Percentiles rank a stretch among this genome's conserved stretches.
Evolutionary conservation across 2,797 vertebrate genomes (phyloP).

Genomic region (Dendrocincla tyrannina): DNA sequence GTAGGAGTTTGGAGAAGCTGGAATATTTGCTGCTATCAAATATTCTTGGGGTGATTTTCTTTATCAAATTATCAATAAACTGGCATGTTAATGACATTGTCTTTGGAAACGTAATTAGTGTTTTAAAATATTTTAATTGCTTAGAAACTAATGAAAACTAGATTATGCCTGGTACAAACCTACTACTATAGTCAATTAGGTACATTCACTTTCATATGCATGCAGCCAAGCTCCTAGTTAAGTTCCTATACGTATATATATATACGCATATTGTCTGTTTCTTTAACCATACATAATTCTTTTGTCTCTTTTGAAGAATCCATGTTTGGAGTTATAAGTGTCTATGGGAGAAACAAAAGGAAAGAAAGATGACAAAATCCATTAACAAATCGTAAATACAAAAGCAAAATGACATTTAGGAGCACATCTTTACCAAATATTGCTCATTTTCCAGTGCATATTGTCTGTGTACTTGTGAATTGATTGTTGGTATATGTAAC

Average conservation of each 20-base stretch:
- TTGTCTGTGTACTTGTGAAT: background rate
- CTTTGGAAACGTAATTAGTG: background rate
- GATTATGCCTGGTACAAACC: background rate
- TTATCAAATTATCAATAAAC: slow-evolving; percentile 3
- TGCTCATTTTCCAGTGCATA: background rate
- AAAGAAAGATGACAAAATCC: background rate
- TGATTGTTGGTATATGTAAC: background rate
- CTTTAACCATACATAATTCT: background rate
- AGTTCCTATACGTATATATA: fast-evolving
- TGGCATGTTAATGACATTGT: background rate
- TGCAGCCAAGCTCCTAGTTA: background rate
- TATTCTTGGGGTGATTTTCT: slow-evolving; percentile 41
- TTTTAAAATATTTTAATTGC: background rate
- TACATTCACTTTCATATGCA: background rate
- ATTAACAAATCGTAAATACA: background rate
- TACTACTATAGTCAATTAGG: background rate
- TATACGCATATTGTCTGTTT: background rate
- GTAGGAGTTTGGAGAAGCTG: slow-evolving; percentile 7
- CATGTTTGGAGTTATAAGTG: background rate
- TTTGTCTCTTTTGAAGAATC: background rate
- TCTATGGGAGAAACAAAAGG: background rate
- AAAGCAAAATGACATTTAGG: background rate
- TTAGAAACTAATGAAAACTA: background rate
- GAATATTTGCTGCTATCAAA: slow-evolving; percentile 13
- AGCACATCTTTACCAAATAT: no score